These are phyloP conservation scores for Lanius ludovicianus DNA, from an alignment of 2,113 vertebrate genomes.

Conservation along the genomic window DNA sequence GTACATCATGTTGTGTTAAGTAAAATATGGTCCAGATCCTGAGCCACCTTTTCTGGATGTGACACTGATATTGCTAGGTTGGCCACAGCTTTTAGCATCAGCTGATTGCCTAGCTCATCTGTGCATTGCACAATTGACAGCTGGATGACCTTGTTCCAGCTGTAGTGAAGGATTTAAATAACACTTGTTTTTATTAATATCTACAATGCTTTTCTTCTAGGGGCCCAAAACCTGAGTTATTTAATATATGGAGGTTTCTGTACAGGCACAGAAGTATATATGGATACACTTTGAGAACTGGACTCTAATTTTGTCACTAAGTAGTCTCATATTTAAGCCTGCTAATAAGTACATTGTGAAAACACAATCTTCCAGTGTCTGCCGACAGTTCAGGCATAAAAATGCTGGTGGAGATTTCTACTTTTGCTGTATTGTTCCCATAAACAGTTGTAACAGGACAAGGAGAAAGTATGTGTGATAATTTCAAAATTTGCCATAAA, in stretches of 20 bases:
- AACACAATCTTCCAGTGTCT: neutral
- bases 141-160: neutral
- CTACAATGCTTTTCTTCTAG: neutral
- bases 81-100: neutral
- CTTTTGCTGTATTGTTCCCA: neutral
- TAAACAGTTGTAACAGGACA: neutral
- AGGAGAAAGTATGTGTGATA: neutral
- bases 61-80: neutral
- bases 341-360: neutral
- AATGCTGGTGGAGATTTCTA: neutral
- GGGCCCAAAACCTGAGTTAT: neutral
- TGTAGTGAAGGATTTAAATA: neutral
- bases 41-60: neutral
- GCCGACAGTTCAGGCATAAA: neutral
- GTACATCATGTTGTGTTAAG: neutral
- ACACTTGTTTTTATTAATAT: neutral
- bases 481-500: neutral
- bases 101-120: neutral
- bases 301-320: neutral
- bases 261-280: neutral
- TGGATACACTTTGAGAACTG: neutral
- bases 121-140: neutral
- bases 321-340: neutral
- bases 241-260: neutral
- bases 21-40: neutral